Evolutionary conservation across 2,888 invertebrate species (phyloP).

Genomic region (Drosophila borealis): DNA sequence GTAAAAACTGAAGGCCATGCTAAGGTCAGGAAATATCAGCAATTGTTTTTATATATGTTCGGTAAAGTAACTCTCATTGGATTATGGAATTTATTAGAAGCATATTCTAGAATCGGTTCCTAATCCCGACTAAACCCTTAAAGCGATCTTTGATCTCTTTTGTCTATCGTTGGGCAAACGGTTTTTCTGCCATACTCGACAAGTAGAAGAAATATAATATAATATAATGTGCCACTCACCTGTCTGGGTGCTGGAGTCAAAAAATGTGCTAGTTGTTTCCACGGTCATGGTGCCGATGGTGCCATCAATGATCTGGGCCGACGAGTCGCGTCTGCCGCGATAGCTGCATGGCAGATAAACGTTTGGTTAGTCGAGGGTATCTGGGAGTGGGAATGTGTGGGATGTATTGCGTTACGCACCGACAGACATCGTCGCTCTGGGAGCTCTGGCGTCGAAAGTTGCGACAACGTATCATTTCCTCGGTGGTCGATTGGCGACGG

Average conservation of each 20-base stretch:
- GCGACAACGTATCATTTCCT: conserved; percentile 96
- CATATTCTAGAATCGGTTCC: too few relatives aligned
- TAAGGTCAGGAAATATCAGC: too few relatives aligned
- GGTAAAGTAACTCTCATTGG: too few relatives aligned
- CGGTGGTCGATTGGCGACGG: conserved; percentile 94
- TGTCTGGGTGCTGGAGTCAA: conserved; percentile 96
- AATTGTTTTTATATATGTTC: too few relatives aligned
- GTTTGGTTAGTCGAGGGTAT: neutral
- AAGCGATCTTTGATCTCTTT: too few relatives aligned
- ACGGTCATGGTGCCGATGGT: conserved; percentile 97
- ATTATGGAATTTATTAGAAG: too few relatives aligned
- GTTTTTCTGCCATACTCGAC: too few relatives aligned
- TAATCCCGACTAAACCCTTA: too few relatives aligned
- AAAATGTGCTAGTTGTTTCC: conserved; percentile 96
- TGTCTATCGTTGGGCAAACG: too few relatives aligned
- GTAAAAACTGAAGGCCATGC: too few relatives aligned
- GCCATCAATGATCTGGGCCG: conserved; percentile 95
- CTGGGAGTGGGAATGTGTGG: neutral
- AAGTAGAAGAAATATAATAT: too few relatives aligned
- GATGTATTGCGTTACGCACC: conserved; percentile 63
- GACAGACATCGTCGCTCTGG: conserved; percentile 92
- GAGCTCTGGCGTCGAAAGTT: conserved; percentile 96
- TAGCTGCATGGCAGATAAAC: conserved; percentile 72
- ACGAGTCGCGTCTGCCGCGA: conserved; percentile 88
- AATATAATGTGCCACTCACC: conserved; percentile 87